Evolutionary conservation across 2,113 vertebrate species (phyloP).

Genomic region (Fregetta grallaria): DNA sequence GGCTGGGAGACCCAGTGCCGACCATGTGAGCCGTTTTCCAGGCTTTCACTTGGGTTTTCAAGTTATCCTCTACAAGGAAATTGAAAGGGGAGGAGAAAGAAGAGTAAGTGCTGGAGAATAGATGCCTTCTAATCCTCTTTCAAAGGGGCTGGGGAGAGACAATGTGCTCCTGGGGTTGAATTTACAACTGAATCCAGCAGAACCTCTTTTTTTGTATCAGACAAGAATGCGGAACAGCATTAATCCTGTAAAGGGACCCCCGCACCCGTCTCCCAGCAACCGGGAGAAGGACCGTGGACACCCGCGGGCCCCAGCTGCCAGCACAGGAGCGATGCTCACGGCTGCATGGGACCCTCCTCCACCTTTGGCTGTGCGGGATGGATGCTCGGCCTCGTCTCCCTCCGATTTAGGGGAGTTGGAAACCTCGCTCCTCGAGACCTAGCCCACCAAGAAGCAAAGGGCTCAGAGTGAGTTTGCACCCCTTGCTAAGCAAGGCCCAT

Average conservation of each 20-base stretch:
- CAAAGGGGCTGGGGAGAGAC: conserved; percentile 64
- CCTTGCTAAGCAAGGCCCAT: neutral
- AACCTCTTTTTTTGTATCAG: conserved; percentile 44
- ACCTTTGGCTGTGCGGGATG: rapidly evolving
- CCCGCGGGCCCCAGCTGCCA: neutral
- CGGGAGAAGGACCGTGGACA: neutral
- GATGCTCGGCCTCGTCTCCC: neutral
- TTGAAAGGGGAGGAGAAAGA: conserved; percentile 46
- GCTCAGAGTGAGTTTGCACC: neutral
- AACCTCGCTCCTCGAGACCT: neutral
- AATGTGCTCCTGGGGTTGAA: conserved; percentile 64
- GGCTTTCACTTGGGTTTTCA: neutral
- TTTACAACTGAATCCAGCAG: conserved; percentile 67
- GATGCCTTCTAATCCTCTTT: conserved; percentile 71
- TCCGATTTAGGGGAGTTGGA: rapidly evolving
- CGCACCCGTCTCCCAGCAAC: conserved; percentile 70
- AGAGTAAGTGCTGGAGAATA: conserved; percentile 26
- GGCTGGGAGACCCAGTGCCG: rapidly evolving
- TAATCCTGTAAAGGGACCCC: conserved; percentile 67
- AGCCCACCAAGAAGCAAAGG: neutral
- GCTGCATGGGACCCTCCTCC: neutral
- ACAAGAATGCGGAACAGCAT: conserved; percentile 76
- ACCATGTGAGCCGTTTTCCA: neutral
- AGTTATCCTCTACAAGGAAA: neutral
- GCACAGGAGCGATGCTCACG: neutral